These are phyloP conservation scores for Tiliacea citrago DNA, from an alignment of 2,888 invertebrate genomes.

Conservation along the genomic window DNA sequence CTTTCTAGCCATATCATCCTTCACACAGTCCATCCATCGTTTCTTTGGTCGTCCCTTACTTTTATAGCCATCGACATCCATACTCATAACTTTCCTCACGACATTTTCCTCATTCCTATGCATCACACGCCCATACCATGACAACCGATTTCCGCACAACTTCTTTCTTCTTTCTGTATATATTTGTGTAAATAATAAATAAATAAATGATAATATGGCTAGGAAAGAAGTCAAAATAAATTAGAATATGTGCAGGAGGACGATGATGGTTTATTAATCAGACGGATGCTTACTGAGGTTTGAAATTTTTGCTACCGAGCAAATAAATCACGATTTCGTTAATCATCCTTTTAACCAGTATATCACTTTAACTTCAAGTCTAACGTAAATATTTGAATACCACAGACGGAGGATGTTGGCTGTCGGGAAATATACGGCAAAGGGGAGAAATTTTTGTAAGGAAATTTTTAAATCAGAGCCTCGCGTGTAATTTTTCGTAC, in stretches of 20 bases:
- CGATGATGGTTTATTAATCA: neutral
- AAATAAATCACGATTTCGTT: constrained; percentile 10
- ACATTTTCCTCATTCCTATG: too few species aligned
- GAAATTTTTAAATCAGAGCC: constrained; percentile 73
- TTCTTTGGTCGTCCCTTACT: too few species aligned
- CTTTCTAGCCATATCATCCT: too few species aligned
- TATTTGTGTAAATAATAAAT: too few species aligned
- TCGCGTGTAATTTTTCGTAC: constrained; percentile 52
- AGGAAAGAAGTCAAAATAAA: neutral
- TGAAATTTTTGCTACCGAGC: neutral
- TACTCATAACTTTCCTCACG: too few species aligned
- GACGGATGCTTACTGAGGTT: neutral
- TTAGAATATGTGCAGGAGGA: neutral
- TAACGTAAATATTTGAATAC: constrained; percentile 82
- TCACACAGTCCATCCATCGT: too few species aligned
- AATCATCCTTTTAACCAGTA: constrained; percentile 58
- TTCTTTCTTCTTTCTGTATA: too few species aligned
- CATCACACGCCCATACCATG: too few species aligned
- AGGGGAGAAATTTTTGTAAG: constrained; percentile 70
- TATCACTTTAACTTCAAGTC: constrained; percentile 58
- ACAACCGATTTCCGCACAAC: too few species aligned
- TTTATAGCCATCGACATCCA: too few species aligned
- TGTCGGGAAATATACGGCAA: constrained; percentile 73
- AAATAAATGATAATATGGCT: neutral
- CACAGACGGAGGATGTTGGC: constrained; percentile 71